Conservation (phyloP, 2,888 invertebrate genomes). For the Eumacrocentrus americanus region DNA sequence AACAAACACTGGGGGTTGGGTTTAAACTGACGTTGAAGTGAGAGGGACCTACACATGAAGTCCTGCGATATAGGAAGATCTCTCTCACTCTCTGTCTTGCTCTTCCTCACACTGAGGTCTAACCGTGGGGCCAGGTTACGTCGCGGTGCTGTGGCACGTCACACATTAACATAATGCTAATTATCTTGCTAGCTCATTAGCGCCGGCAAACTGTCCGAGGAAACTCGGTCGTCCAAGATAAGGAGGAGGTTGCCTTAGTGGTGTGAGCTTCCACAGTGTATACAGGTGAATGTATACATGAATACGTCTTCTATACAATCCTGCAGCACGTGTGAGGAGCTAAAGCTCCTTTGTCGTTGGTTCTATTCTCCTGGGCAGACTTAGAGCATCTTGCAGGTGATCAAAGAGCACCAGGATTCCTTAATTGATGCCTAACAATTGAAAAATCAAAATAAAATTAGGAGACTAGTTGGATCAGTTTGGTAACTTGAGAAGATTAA, state of each 20-base stretch:
- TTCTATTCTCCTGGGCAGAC: too few species aligned
- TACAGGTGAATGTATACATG: conserved; percentile 35
- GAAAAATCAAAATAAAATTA: neutral
- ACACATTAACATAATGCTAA: conserved; percentile 61
- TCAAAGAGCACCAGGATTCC: too few species aligned
- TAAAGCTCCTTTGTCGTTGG: too few species aligned
- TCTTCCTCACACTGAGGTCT: too few species aligned
- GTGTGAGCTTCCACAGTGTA: conserved; percentile 31
- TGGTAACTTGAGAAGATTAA: too few species aligned
- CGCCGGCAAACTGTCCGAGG: conserved; percentile 60
- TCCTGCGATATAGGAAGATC: too few species aligned
- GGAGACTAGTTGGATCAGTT: too few species aligned
- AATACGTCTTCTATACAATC: neutral
- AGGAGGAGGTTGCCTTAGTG: conserved; percentile 40
- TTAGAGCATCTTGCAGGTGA: too few species aligned
- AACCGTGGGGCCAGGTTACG: conserved; percentile 50
- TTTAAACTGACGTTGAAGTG: conserved; percentile 25
- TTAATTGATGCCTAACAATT: too few species aligned
- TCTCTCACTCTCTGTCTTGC: too few species aligned
- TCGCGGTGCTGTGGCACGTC: conserved; percentile 49
- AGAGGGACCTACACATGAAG: too few species aligned
- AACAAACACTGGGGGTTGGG: conserved; percentile 44
- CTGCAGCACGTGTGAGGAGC: too few species aligned
- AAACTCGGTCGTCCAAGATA: conserved; percentile 58
- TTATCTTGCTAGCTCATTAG: conserved; percentile 62